These are phyloP conservation scores for Pipistrellus kuhlii DNA, from an alignment of 2,797 vertebrate species.

Conservation along the genomic window DNA sequence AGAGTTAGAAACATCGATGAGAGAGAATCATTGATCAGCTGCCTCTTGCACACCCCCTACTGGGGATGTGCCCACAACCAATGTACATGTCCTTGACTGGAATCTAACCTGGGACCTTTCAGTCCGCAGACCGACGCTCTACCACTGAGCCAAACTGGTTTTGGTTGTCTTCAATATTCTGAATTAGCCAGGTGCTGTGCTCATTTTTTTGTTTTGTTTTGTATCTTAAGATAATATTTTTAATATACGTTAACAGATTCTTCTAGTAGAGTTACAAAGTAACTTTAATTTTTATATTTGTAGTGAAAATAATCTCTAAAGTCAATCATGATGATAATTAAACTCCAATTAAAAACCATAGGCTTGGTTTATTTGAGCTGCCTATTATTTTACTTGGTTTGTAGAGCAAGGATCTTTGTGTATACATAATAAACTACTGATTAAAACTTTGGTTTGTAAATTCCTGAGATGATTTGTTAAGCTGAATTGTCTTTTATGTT, in stretches of 20 bases:
- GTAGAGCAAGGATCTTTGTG: not conserved
- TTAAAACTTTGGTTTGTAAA: conserved; percentile 53
- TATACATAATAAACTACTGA: not conserved
- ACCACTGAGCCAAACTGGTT: too few relatives aligned
- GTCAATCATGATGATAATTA: conserved; percentile 20
- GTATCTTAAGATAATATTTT: conserved; percentile 23
- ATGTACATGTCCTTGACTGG: too few relatives aligned
- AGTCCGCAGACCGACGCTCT: too few relatives aligned
- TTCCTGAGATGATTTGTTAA: not conserved
- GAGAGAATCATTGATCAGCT: too few relatives aligned
- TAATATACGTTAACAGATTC: conserved; percentile 35
- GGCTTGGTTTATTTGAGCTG: not conserved
- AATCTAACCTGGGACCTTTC: too few relatives aligned
- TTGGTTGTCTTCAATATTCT: too few relatives aligned
- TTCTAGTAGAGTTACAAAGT: conserved; percentile 53
- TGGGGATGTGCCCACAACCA: too few relatives aligned
- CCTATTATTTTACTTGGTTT: not conserved
- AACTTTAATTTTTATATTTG: conserved; percentile 52
- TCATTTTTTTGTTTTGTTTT: too few relatives aligned
- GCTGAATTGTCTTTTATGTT: conserved; percentile 2
- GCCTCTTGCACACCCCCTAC: too few relatives aligned
- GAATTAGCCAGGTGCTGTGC: too few relatives aligned
- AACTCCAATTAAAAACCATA: conserved; percentile 24
- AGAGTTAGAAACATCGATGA: too few relatives aligned
- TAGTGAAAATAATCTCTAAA: conserved; percentile 47